Conservation (phyloP, 2,113 vertebrate genomes). For the Eulemur rufifrons region DNA sequence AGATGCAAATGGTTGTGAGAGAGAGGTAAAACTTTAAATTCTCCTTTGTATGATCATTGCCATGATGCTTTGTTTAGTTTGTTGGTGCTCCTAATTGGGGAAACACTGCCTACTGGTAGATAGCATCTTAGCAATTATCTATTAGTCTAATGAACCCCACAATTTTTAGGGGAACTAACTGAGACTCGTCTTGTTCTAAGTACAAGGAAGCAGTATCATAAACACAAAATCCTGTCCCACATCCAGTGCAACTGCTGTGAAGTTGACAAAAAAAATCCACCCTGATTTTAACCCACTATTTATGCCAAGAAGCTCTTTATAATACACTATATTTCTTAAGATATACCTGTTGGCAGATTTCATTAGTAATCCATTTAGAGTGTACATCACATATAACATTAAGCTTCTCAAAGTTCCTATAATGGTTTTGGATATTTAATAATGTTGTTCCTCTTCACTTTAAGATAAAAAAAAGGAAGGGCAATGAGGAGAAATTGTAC, state of each 20-base stretch:
- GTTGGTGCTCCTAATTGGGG: background rate
- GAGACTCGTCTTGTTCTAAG: background rate
- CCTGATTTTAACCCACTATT: background rate
- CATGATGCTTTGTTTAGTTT: background rate
- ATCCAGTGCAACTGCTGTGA: background rate
- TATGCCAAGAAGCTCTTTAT: background rate
- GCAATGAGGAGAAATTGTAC: background rate
- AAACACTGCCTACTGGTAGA: background rate
- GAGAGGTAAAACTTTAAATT: background rate
- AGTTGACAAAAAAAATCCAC: background rate
- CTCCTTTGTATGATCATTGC: background rate
- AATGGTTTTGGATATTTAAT: background rate
- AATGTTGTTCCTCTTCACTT: background rate
- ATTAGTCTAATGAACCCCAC: background rate
- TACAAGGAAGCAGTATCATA: background rate
- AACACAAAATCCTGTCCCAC: background rate
- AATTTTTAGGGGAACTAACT: background rate
- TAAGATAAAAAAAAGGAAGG: background rate
- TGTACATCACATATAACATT: background rate
- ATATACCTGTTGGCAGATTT: background rate
- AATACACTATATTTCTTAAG: background rate
- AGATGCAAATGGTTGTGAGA: background rate
- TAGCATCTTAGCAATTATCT: background rate
- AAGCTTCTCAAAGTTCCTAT: background rate
- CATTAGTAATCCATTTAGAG: background rate